Evolutionary conservation across 2,797 vertebrate genomes (phyloP).

Genomic region (Poeciliopsis infans): DNA sequence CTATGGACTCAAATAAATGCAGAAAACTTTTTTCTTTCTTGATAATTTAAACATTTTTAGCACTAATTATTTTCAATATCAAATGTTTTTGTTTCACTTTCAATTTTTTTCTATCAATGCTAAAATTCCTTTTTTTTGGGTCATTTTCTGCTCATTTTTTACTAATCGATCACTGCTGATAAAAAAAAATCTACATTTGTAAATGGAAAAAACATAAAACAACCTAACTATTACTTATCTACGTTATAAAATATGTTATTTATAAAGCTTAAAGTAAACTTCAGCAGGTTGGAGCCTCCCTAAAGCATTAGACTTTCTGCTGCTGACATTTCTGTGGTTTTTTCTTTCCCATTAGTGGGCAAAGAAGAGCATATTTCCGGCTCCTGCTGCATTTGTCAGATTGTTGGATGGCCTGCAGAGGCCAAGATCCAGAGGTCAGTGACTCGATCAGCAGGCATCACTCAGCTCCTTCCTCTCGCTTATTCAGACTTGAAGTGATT

Average conservation of each 20-base stretch:
- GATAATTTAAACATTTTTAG: neutral
- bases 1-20: neutral
- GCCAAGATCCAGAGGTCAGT: slow-evolving; percentile 46
- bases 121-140: neutral
- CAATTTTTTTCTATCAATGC: neutral
- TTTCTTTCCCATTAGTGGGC: neutral
- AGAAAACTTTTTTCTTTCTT: neutral
- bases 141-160: neutral
- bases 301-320: neutral
- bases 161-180: neutral
- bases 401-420: slow-evolving; percentile 11
- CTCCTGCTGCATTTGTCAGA: slow-evolving; percentile 4
- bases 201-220: neutral
- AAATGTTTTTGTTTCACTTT: neutral
- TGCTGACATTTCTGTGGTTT: neutral
- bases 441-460: slow-evolving; percentile 42
- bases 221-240: neutral
- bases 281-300: neutral
- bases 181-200: neutral
- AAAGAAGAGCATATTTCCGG: neutral
- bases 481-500: slow-evolving; percentile 47
- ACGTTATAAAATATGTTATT: neutral
- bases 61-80: neutral
- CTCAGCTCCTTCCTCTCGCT: slow-evolving; percentile 50
- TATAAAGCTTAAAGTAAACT: neutral